Evolutionary conservation across 2,888 invertebrate genomes (phyloP).

Genomic region (Caenorhabditis panamensis): DNA sequence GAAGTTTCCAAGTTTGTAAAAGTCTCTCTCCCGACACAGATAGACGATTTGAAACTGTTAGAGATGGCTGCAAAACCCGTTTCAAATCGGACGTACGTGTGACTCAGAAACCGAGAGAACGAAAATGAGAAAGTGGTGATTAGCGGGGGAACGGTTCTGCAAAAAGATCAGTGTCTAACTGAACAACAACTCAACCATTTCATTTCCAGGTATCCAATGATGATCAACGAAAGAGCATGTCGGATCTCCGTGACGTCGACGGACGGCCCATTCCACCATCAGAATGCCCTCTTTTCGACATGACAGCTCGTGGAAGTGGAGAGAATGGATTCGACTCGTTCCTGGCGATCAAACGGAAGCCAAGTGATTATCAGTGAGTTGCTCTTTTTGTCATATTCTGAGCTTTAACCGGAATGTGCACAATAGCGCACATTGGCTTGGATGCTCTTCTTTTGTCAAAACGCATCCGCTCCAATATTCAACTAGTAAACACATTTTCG

Average conservation of each 20-base stretch:
- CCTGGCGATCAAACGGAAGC: slow-evolving; percentile 58
- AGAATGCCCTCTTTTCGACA: slow-evolving; percentile 88
- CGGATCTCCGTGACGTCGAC: slow-evolving; percentile 54
- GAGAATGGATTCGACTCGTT: slow-evolving; percentile 84
- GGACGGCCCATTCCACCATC: slow-evolving; percentile 97
- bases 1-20: background rate
- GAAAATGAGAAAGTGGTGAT: background rate
- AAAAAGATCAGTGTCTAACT: background rate
- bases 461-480: no score
- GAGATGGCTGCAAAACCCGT: background rate
- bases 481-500: background rate
- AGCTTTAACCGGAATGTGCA: background rate
- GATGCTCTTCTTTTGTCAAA: no score
- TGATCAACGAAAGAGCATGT: slow-evolving; percentile 50
- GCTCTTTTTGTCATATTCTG: background rate
- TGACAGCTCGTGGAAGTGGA: slow-evolving; percentile 74
- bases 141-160: background rate
- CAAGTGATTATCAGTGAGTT: slow-evolving; percentile 60
- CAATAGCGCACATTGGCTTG: background rate
- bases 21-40: background rate
- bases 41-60: slow-evolving; percentile 9
- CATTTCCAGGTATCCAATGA: slow-evolving; percentile 46
- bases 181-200: background rate
- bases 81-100: background rate
- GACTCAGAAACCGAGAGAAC: background rate